A percentile compares a stretch with the other conserved stretches of the same genome.
These are phyloP conservation scores for Halesus radiatus DNA, from an alignment of 1,140 invertebrate genomes.

Conservation along the genomic window DNA sequence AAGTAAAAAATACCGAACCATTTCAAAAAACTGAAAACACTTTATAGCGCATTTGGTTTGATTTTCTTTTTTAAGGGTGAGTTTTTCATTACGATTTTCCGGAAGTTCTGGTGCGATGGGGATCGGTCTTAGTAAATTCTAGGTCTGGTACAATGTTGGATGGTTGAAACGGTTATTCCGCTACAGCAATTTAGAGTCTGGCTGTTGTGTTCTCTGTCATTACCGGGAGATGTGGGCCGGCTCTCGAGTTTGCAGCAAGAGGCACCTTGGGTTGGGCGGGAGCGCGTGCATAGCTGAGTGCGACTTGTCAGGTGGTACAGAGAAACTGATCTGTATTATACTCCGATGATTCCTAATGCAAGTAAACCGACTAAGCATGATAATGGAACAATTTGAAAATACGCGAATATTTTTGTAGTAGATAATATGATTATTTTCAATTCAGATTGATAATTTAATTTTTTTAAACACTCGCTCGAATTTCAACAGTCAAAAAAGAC, in stretches of 20 bases:
- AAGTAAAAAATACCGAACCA: neutral
- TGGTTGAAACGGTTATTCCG: conserved; percentile 20
- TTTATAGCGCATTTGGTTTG: no score
- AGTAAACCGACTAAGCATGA: no score
- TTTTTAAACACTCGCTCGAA: no score
- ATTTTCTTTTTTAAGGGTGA: no score
- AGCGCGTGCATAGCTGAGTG: conserved; percentile 6
- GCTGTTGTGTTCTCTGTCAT: conserved; percentile 35
- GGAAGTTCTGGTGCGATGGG: neutral
- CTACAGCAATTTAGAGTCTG: conserved; percentile 16
- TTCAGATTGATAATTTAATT: no score
- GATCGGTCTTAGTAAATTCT: conserved; percentile 25
- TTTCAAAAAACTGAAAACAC: no score
- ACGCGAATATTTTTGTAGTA: no score
- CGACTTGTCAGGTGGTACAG: neutral
- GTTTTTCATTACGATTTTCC: neutral
- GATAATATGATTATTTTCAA: no score
- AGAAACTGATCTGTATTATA: no score
- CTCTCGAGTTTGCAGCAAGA: conserved; percentile 42
- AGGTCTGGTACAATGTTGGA: conserved; percentile 15
- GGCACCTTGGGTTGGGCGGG: conserved; percentile 7
- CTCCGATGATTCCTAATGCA: no score
- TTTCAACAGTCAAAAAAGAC: no score
- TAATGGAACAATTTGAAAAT: no score
- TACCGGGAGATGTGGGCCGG: conserved; percentile 38